Percentiles rank a stretch among this genome's conserved stretches.
These are phyloP conservation scores for Piprites chloris DNA, from an alignment of 2,113 vertebrate genomes.

Conservation along the genomic window DNA sequence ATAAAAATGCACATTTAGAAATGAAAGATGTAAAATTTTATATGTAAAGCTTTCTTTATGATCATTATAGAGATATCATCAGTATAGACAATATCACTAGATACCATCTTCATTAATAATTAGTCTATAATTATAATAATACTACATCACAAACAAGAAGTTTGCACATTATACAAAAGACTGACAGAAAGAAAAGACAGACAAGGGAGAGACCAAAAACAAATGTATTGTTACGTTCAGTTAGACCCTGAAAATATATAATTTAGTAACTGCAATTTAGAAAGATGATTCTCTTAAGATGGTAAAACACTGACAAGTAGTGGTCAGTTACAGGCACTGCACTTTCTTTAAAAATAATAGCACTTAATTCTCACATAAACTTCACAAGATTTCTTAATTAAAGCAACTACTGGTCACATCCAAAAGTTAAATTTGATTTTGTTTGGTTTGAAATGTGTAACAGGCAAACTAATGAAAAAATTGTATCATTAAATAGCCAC, in stretches of 20 bases:
- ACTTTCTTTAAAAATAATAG: background rate
- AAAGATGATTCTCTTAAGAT: background rate
- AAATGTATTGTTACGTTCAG: background rate
- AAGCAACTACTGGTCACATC: background rate
- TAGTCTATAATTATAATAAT: background rate
- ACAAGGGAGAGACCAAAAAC: background rate
- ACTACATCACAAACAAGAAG: background rate
- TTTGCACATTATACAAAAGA: background rate
- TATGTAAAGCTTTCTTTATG: background rate
- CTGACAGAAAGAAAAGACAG: background rate
- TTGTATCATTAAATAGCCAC: background rate
- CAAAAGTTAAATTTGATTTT: background rate
- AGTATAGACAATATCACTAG: background rate
- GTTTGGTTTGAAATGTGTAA: background rate
- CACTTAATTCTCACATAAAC: background rate
- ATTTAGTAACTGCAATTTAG: background rate
- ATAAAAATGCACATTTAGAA: background rate
- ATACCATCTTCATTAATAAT: background rate
- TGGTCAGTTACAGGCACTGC: slow-evolving; percentile 47
- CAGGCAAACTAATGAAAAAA: background rate
- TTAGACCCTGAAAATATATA: background rate
- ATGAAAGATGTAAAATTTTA: background rate
- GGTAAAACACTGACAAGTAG: slow-evolving; percentile 72
- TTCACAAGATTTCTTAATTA: background rate
- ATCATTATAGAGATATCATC: background rate